Evolutionary conservation across 2,888 invertebrate genomes (phyloP), one percentile per base, ranked within the genome.

Genomic region (Acanthoscelides obtectus): DNA sequence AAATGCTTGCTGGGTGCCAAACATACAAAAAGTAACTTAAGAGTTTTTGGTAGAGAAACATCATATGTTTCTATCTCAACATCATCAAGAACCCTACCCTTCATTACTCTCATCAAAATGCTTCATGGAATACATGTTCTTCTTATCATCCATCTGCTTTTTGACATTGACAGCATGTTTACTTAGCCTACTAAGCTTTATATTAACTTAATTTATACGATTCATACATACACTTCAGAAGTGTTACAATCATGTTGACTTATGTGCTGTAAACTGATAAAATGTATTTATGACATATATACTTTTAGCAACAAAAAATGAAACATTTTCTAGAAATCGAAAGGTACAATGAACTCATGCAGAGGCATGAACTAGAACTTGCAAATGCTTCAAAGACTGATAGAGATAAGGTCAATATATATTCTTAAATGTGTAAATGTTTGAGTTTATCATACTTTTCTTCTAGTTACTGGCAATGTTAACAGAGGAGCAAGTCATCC

Each of bases 341-440:
- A 80, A 88, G 88, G 79, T 89, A 90, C 77, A 90, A 92, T 78
- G 89, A 90, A 77, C 84, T 89, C 72, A 86, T 90, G 72, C 88
- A 90, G 75, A 87, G 88, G 79, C 89, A 90, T 83, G 93, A 93
- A 84, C 86, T 89, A 64, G 89, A 89, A 83, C 83, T 91, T 75
- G 91, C 93, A 73, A 88, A 87, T 79, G 88, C 88, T 68, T 87
- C 90, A 72, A 91, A 90, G 84, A 84, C 86, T 72, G 90, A 91
- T 80, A 89, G 88, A 81, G 88, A 90, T 80, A 91, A 89, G 84
- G 85, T 85, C 67, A 73, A 67, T 69, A 67, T 70, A 22, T 67
- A 64, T 74, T 70, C 66, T 66, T 70, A 69, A 63, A 71, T 68
- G 12, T 63, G 45, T 12, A 12, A 8, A 63, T 63, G 8, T 63